Base-by-base conservation (phyloP, 2,113 vertebrate species). In the Esox niger region DNA sequence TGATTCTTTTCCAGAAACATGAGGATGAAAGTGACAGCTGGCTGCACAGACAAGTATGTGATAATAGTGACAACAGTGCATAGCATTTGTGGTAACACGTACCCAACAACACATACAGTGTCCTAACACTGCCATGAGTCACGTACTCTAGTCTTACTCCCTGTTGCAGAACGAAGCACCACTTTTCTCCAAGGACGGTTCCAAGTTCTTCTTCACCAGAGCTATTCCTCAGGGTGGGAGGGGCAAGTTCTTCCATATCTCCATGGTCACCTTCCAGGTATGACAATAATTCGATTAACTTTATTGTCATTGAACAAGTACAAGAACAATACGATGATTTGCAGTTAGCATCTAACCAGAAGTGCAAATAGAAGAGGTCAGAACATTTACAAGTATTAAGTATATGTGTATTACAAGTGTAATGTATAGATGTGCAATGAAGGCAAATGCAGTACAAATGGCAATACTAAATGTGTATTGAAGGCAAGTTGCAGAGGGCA, bases 21-120 rank as follows among this genome's bases (percentile, higher is more conserved):
- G 97, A 98, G 71, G 97, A 99, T 70, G 97, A 99, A 80, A 99
- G 95, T 0, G 93, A 96, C 57, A 94, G 92, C 67, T 99, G 97
- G 97, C 83, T 99, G 55, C 95, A 98, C 88, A 90, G 97, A 89
- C 97, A 99, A 95, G 97, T 98, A 90, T 78, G 71, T 75, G 30
- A 62, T 35, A 17, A 57, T n/a, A n/a, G n/a, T n/a, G n/a, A n/a
- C 26, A 69, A 60, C 33, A 60, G 15, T 29, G 25, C 25, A 57
- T 57, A 29, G 13, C 25, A 57, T 15, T 15, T 11, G 27, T 57
- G 5, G 6, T 9, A 17, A 29, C 55, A 57, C 55, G 2, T 10
- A 4, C 1, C 26, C n/a, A 29, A 57, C 11, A 27, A 17, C 17
- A 43, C 38, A 43, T 17, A 43, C 38, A 6, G 35, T 6, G 4